Conservation (phyloP, 2,797 vertebrate genomes). For the Steatocranus sp. region DNA sequence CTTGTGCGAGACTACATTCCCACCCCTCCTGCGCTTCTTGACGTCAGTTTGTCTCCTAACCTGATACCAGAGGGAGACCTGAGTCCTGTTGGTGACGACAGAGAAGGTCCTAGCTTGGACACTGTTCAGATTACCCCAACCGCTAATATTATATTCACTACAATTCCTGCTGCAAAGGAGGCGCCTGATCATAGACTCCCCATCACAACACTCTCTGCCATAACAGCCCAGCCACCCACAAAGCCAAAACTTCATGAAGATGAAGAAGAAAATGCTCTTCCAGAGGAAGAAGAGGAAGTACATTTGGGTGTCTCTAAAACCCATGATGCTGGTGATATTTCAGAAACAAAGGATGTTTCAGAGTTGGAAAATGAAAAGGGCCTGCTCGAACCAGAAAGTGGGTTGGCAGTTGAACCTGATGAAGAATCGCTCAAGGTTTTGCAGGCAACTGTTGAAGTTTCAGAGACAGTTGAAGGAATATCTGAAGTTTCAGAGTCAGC, state of each 20-base stretch:
- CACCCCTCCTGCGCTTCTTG: neutral
- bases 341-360: neutral
- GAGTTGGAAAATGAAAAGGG: neutral
- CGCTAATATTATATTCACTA: constrained; percentile 15
- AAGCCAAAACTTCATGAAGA: constrained; percentile 5
- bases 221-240: constrained; percentile 59
- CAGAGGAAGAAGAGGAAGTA: constrained; percentile 1
- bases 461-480: neutral
- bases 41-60: constrained; percentile 42
- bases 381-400: neutral
- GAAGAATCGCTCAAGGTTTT: neutral
- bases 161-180: neutral
- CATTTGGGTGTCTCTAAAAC: neutral
- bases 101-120: constrained; percentile 15
- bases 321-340: neutral
- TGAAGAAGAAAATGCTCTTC: constrained; percentile 29
- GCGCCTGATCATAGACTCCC: neutral
- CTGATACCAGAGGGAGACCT: constrained; percentile 48
- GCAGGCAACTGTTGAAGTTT: neutral
- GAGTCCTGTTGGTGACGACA: constrained; percentile 9
- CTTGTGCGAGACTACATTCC: constrained; percentile 59
- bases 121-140: constrained; percentile 1
- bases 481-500: neutral
- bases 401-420: neutral
- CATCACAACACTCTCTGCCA: constrained; percentile 30